phyloP scores from a whole-genome alignment of 1,140 invertebrate species.

The Oreohelix idahoensis region DNA sequence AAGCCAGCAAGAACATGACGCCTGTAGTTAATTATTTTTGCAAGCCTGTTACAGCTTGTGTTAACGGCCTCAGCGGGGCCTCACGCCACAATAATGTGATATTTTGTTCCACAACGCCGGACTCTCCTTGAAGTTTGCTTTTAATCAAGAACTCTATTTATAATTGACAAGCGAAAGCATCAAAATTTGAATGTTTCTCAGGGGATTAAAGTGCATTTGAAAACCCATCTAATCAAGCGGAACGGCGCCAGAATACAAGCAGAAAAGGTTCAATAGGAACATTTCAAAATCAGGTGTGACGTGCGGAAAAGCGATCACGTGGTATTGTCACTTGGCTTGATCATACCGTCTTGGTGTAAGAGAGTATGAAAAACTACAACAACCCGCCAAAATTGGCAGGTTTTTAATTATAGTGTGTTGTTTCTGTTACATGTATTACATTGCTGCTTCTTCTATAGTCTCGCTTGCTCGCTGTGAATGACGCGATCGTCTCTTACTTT shows the following conservation, averaged over 20 bases:
- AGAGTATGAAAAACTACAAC: too few species aligned
- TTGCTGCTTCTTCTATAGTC: too few species aligned
- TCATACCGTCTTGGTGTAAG: too few species aligned
- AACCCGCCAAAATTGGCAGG: too few species aligned
- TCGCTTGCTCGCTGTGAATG: too few species aligned
- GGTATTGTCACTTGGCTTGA: too few species aligned
- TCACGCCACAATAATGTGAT: background rate
- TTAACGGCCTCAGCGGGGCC: background rate
- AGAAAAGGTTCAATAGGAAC: too few species aligned
- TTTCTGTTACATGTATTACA: too few species aligned
- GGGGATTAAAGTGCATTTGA: background rate
- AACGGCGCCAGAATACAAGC: background rate
- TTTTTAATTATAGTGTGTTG: too few species aligned
- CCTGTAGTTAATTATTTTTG: background rate
- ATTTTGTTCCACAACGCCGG: background rate
- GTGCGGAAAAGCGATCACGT: background rate
- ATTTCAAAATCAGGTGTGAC: too few species aligned
- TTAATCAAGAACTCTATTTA: background rate
- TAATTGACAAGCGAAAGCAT: background rate
- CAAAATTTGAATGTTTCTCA: background rate
- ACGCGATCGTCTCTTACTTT: too few species aligned
- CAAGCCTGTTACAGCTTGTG: background rate
- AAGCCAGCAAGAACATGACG: too few species aligned
- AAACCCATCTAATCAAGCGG: background rate
- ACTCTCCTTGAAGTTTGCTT: constrained; percentile 5